phyloP scores from a whole-genome alignment of 2,113 vertebrate species.

The Fregetta grallaria region DNA sequence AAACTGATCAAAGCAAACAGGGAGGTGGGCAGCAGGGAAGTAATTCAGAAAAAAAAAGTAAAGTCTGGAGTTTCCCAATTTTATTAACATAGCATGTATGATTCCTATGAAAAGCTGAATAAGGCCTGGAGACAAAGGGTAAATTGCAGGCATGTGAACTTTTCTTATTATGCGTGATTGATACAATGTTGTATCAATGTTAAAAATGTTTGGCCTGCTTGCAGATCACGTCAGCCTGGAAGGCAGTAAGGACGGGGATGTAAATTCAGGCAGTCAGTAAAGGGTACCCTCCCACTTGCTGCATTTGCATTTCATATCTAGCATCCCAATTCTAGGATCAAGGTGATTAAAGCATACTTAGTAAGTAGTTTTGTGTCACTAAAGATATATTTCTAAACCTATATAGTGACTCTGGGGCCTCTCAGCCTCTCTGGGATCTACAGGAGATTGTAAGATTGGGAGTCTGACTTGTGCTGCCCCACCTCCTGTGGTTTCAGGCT shows the following conservation, averaged over 20 bases:
- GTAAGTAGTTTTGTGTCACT: background rate
- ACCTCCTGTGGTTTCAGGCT: background rate
- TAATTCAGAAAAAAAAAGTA: background rate
- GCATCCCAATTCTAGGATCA: background rate
- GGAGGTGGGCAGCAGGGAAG: background rate
- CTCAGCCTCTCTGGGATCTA: background rate
- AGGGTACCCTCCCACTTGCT: background rate
- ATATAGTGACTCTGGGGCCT: rapidly evolving
- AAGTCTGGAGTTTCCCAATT: background rate
- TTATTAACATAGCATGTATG: background rate
- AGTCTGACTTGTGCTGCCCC: background rate
- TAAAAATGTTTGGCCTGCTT: background rate
- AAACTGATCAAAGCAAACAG: background rate
- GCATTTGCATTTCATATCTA: background rate
- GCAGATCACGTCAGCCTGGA: background rate
- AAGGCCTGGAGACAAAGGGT: background rate
- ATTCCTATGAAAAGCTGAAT: background rate
- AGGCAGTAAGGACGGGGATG: background rate
- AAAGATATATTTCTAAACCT: background rate
- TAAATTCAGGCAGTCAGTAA: background rate
- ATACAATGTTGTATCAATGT: background rate
- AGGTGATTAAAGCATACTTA: background rate
- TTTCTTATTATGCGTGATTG: background rate
- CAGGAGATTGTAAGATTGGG: rapidly evolving
- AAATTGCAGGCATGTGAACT: background rate